These are phyloP conservation scores for Rhinolophus sinicus DNA, from an alignment of 2,113 vertebrate species.

Conservation along the genomic window DNA sequence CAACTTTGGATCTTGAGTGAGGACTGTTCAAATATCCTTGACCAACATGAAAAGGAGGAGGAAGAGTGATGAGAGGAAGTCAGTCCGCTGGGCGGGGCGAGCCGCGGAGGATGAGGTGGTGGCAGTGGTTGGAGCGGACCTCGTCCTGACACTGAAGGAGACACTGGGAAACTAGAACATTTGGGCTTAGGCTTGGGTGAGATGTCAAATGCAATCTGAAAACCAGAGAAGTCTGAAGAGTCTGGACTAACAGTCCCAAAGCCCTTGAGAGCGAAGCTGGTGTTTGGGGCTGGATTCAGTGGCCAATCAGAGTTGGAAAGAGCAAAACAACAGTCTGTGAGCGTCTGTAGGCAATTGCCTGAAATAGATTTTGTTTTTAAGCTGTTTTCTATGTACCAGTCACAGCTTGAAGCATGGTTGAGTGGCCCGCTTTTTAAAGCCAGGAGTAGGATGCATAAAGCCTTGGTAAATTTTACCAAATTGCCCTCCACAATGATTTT, in stretches of 20 bases:
- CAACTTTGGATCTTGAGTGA: neutral
- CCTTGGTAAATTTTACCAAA: constrained; percentile 55
- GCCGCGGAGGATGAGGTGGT: too few species aligned
- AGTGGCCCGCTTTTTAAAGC: constrained; percentile 20
- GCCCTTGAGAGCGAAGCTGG: neutral
- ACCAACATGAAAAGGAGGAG: neutral
- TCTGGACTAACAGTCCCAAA: neutral
- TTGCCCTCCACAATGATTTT: constrained; percentile 50
- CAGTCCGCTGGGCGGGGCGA: neutral
- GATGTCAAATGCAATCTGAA: neutral
- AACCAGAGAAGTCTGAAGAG: neutral
- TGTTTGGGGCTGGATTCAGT: neutral
- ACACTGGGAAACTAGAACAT: neutral
- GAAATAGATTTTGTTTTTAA: constrained; percentile 58
- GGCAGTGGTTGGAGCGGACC: too few species aligned
- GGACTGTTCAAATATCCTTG: neutral
- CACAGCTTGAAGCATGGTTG: constrained; percentile 26
- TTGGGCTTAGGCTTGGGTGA: neutral
- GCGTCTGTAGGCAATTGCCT: neutral
- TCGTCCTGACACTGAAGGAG: neutral
- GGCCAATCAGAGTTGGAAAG: neutral
- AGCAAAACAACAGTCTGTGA: neutral
- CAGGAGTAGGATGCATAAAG: constrained; percentile 47
- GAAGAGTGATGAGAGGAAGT: neutral
- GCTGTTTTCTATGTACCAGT: constrained; percentile 41